A percentile compares a stretch with the other conserved stretches of the same genome.
phyloP scores from a whole-genome alignment of 2,888 invertebrate species.

The Coronaproctus castanopsis region DNA sequence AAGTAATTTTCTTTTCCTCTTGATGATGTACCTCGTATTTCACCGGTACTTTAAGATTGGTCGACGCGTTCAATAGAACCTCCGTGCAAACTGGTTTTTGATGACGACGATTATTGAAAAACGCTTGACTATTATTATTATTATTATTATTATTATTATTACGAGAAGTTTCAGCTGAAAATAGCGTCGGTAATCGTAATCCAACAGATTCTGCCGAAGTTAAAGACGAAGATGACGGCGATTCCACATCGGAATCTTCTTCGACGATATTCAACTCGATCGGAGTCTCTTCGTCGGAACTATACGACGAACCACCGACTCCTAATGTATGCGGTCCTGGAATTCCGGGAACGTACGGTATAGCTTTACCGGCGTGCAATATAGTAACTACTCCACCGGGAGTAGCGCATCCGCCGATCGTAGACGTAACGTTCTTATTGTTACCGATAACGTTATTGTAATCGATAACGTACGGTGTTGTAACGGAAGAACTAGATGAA shows the following conservation, averaged over 20 bases:
- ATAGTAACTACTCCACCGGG: conserved; percentile 41
- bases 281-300: conserved; percentile 2
- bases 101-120: neutral
- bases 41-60: neutral
- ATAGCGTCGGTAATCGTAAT: no score
- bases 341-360: conserved; percentile 70
- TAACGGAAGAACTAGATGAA: no score
- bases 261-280: neutral
- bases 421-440: no score
- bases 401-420: no score
- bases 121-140: neutral
- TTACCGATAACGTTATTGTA: no score
- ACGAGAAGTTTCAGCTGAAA: neutral
- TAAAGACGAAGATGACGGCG: neutral
- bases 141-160: neutral
- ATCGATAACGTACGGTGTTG: no score
- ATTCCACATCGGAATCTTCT: neutral
- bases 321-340: conserved; percentile 48
- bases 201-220: neutral
- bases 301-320: neutral
- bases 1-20: neutral
- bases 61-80: neutral
- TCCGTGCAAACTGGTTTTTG: neutral
- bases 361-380: conserved; percentile 47
- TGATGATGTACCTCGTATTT: neutral